phyloP scores from a whole-genome alignment of 2,888 invertebrate species.

The Conus canariensis region DNA sequence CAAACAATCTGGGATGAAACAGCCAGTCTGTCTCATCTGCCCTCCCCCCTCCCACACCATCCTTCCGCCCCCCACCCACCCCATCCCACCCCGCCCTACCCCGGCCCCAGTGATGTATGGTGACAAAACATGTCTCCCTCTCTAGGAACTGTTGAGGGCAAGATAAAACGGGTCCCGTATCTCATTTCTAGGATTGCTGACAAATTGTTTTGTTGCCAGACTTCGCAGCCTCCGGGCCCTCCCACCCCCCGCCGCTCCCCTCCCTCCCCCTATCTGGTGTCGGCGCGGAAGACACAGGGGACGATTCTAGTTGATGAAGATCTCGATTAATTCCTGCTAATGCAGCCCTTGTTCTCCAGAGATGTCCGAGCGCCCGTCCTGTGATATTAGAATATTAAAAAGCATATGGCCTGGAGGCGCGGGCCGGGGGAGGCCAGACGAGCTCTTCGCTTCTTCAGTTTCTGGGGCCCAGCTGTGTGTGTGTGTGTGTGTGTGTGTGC shows the following conservation, averaged over 20 bases:
- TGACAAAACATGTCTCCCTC: conserved; percentile 18
- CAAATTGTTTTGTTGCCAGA: conserved; percentile 32
- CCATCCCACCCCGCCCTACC: not conserved
- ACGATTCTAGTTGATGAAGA: conserved; percentile 43
- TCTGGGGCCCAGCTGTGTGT: not conserved
- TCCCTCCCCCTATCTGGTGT: conserved; percentile 36
- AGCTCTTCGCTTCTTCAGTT: not conserved
- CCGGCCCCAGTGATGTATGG: not conserved
- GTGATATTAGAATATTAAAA: conserved; percentile 42
- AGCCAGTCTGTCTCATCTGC: not conserved
- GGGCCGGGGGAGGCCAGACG: not conserved
- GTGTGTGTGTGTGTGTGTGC: too few relatives aligned
- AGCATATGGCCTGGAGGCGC: conserved; percentile 38
- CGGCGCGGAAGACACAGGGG: conserved; percentile 29
- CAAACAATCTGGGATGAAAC: conserved; percentile 1
- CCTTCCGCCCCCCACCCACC: not conserved
- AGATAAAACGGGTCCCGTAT: conserved; percentile 16
- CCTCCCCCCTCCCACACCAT: not conserved
- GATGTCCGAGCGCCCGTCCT: conserved; percentile 11
- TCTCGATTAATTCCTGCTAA: conserved; percentile 44
- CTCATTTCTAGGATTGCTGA: conserved; percentile 31
- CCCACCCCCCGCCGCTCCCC: conserved; percentile 9
- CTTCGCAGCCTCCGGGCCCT: not conserved
- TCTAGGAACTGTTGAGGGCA: conserved; percentile 8
- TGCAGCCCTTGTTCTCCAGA: conserved; percentile 36